These are phyloP conservation scores for Globodera rostochiensis DNA, from an alignment of 1,140 invertebrate species.

Conservation along the genomic window DNA sequence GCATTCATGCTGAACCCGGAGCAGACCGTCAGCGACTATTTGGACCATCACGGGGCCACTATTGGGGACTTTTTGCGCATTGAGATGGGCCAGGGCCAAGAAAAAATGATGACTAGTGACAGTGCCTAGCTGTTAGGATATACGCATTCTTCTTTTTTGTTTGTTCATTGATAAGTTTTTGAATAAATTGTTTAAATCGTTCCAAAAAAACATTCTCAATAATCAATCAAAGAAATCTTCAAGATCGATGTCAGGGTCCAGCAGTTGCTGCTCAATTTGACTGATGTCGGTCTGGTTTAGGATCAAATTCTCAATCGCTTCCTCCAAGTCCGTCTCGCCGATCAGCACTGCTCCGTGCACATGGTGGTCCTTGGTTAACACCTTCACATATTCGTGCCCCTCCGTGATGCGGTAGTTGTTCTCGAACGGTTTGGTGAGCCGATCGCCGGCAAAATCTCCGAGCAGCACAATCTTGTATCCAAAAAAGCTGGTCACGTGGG, in stretches of 20 bases:
- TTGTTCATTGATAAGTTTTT: neutral
- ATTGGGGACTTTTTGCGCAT: conserved; percentile 54
- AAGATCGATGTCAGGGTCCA: conserved; percentile 38
- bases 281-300: conserved; percentile 40
- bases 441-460: conserved; percentile 40
- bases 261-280: conserved; percentile 40
- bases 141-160: neutral
- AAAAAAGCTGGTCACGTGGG: conserved; percentile 92
- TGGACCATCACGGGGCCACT: conserved; percentile 54
- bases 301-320: conserved; percentile 41
- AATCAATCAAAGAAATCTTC: conserved; percentile 45
- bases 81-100: conserved; percentile 51
- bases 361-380: conserved; percentile 78
- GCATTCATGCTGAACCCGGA: conserved; percentile 62
- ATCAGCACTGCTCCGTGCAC: conserved; percentile 91
- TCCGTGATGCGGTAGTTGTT: conserved; percentile 41
- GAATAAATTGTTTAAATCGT: neutral
- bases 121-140: neutral
- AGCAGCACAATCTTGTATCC: conserved; percentile 77
- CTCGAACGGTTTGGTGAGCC: conserved; percentile 39
- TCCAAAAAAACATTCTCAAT: too few relatives aligned
- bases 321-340: conserved; percentile 93
- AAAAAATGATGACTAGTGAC: neutral
- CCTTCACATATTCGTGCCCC: conserved; percentile 42
- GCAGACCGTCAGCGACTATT: conserved; percentile 58